A percentile compares a stretch with the other conserved stretches of the same genome.
Evolutionary conservation across 2,113 vertebrate species (phyloP).

Genomic region (Colinus virginianus): DNA sequence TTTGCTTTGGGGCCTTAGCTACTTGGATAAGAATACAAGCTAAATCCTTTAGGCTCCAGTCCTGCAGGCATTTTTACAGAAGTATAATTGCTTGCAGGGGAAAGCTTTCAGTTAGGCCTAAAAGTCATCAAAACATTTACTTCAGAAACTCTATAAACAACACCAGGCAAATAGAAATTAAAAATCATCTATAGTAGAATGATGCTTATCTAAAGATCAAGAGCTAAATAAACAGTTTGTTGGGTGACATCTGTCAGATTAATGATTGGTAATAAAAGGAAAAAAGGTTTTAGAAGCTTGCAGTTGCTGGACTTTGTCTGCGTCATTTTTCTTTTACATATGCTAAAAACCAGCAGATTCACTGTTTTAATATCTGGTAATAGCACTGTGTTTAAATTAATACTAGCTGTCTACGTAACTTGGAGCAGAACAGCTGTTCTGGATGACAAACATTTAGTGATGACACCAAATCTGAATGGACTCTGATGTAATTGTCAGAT

Average conservation of each 20-base stretch:
- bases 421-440: neutral
- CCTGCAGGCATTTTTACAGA: neutral
- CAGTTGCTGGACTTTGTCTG: slow-evolving; percentile 12
- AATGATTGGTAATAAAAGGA: slow-evolving; percentile 33
- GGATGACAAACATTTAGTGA: neutral
- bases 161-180: neutral
- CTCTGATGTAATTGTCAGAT: neutral
- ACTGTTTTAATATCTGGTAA: slow-evolving; percentile 14
- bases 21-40: neutral
- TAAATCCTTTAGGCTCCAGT: neutral
- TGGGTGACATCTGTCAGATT: slow-evolving; percentile 9
- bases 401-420: neutral
- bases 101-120: neutral
- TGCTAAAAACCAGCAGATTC: neutral
- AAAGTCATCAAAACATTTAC: neutral
- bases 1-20: neutral
- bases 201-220: slow-evolving; percentile 16
- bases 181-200: slow-evolving; percentile 12
- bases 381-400: slow-evolving; percentile 27
- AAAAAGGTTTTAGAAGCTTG: neutral
- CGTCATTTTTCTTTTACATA: slow-evolving; percentile 5
- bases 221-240: slow-evolving; percentile 26
- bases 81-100: neutral
- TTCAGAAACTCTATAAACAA: slow-evolving; percentile 20
- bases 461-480: neutral